Evolutionary conservation across 1,140 invertebrate genomes (phyloP), one percentile per base, ranked within the genome.

Genomic region (Brachystomella parvula): DNA sequence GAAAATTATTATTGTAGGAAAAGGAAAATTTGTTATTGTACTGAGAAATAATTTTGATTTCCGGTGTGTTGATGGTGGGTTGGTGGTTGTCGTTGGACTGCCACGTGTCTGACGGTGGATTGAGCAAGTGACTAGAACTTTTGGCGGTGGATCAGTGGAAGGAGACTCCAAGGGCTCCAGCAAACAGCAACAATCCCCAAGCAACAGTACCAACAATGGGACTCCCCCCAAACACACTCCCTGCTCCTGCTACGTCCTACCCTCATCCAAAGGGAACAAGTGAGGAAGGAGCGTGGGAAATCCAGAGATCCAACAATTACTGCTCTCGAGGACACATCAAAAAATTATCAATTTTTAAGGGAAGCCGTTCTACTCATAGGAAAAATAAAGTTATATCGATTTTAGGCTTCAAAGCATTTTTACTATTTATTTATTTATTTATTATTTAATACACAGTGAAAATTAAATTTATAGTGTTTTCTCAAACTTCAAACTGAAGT

Each of bases 51-150:
- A 53, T 15, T 53, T 53, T 19, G 3, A 53, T 24, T 53, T 53
- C 49, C 49, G 49, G 49, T 53, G 12, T 53, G n/a, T n/a, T 53
- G 15, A 6, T 3, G 9, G 12, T 12, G 9, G 15, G 9, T 53
- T 53, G 49, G 49, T 53, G 12, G 49, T 12, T 53, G 49, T 53
- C 49, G 49, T 53, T 24, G 49, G 49, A 53, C 49, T 15, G 49
- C 49, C 49, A 53, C 49, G 49, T 53, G 49, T 53, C 49, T 53
- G 49, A 53, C 49, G 49, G 49, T 53, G 24, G 49, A 17, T 24
- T 53, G 49, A 53, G 49, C 49, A 53, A 53, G 49, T 53, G 49
- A 53, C 49, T 53, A 24, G 49, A 24, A 15, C 49, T 26, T 53
- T 15, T 12, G 49, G 3, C 49, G 15, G 9, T 6, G 15, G 49